A percentile compares a stretch with the other conserved stretches of the same genome.
phyloP scores from a whole-genome alignment of 2,888 invertebrate genomes.

The Hydropsyche betteni region DNA sequence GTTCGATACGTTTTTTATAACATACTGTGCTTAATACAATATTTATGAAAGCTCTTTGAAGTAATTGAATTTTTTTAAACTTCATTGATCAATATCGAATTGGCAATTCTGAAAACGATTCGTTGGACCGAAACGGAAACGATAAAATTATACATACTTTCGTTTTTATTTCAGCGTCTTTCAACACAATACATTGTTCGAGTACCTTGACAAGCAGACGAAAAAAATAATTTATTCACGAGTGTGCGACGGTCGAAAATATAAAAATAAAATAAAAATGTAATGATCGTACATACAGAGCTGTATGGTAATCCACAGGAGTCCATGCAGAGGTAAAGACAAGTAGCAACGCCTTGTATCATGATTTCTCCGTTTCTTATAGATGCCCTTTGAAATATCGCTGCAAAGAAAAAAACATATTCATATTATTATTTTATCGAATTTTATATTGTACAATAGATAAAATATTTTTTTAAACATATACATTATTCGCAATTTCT shows the following conservation, averaged over 20 bases:
- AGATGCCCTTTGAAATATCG: slow-evolving; percentile 75
- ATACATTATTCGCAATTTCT: too few species aligned
- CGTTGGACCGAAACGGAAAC: slow-evolving; percentile 15
- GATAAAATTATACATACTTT: slow-evolving; percentile 19
- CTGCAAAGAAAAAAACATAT: slow-evolving; percentile 62
- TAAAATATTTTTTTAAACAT: too few species aligned
- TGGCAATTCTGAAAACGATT: slow-evolving; percentile 12
- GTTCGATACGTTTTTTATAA: background rate
- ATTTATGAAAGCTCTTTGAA: slow-evolving; percentile 3
- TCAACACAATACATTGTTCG: background rate
- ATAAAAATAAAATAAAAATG: slow-evolving; percentile 32
- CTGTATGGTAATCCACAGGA: slow-evolving; percentile 86
- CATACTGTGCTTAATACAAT: background rate
- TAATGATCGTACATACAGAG: slow-evolving; percentile 74
- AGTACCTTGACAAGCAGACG: background rate
- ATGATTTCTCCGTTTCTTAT: slow-evolving; percentile 83
- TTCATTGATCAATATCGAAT: slow-evolving; percentile 17
- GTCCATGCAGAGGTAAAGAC: slow-evolving; percentile 90
- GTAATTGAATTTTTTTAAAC: slow-evolving; percentile 17
- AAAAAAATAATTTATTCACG: background rate
- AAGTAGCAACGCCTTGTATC: slow-evolving; percentile 88
- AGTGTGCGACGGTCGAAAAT: slow-evolving; percentile 12
- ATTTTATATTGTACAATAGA: background rate
- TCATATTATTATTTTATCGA: background rate
- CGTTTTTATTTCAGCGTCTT: slow-evolving; percentile 3